phyloP scores from a whole-genome alignment of 2,888 invertebrate species.

The Acleris cristana region DNA sequence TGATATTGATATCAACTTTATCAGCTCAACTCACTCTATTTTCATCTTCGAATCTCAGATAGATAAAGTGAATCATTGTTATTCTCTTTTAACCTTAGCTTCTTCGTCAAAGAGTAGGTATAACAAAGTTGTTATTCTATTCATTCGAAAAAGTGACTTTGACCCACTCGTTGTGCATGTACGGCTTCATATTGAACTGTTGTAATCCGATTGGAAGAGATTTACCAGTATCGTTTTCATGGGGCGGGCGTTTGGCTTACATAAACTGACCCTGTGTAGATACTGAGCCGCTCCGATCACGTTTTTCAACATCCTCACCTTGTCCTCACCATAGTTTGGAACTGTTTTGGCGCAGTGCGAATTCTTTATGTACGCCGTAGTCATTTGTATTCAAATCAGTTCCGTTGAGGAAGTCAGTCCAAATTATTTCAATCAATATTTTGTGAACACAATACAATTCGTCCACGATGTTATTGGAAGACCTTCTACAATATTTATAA shows the following conservation, averaged over 20 bases:
- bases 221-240: conserved; percentile 42
- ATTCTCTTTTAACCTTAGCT: background rate
- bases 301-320: conserved; percentile 28
- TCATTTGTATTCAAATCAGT: conserved; percentile 50
- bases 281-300: conserved; percentile 27
- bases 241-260: conserved; percentile 8
- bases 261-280: conserved; percentile 17
- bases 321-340: conserved; percentile 20
- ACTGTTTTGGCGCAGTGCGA: conserved; percentile 21
- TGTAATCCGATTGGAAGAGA: conserved; percentile 65
- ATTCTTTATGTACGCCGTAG: conserved; percentile 40
- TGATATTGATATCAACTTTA: conserved; percentile 16
- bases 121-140: too few relatives aligned
- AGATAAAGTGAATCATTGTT: conserved; percentile 8
- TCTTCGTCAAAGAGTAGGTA: background rate
- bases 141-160: conserved; percentile 44
- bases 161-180: conserved; percentile 55
- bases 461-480: background rate
- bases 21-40: conserved; percentile 12
- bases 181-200: conserved; percentile 56
- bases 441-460: background rate
- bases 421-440: conserved; percentile 8
- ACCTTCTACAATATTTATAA: too few relatives aligned
- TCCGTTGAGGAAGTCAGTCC: conserved; percentile 59
- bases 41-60: conserved; percentile 9